These are phyloP conservation scores for Nesogale talazaci DNA, from an alignment of 2,113 vertebrate genomes.

Conservation along the genomic window DNA sequence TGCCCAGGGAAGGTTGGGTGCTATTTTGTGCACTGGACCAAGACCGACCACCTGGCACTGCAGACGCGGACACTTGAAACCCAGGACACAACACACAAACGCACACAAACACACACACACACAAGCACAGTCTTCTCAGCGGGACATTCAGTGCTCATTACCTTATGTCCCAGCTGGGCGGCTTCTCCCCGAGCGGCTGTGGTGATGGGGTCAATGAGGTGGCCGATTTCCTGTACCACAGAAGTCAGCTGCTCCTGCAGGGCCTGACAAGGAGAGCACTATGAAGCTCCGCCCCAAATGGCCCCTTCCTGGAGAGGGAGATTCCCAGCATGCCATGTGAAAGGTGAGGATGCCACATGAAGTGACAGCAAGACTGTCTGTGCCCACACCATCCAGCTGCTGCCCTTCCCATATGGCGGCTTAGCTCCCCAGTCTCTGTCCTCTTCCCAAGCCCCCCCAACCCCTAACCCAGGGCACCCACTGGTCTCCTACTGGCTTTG, in stretches of 20 bases:
- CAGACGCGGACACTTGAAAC: too few relatives aligned
- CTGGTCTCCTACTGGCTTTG: neutral
- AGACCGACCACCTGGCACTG: too few relatives aligned
- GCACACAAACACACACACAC: too few relatives aligned
- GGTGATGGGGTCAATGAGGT: conserved; percentile 96
- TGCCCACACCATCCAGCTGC: rapidly evolving
- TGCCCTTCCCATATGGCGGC: neutral
- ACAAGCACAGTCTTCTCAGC: neutral
- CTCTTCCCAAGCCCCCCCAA: too few relatives aligned
- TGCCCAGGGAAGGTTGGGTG: neutral
- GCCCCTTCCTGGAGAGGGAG: neutral
- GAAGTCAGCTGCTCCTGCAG: conserved; percentile 98
- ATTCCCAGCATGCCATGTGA: neutral
- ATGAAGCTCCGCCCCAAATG: neutral
- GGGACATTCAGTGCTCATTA: conserved; percentile 62
- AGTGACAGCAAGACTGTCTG: neutral
- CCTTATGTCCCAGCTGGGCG: conserved; percentile 98
- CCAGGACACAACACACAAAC: too few relatives aligned
- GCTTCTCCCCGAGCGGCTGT: conserved; percentile 96
- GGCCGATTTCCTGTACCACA: conserved; percentile 97
- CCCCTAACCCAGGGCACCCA: too few relatives aligned
- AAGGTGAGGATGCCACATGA: neutral
- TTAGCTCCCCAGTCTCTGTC: neutral
- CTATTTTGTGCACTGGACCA: neutral
- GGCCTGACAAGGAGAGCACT: conserved; percentile 87